phyloP scores from a whole-genome alignment of 2,113 vertebrate genomes.

The Strix uralensis region DNA sequence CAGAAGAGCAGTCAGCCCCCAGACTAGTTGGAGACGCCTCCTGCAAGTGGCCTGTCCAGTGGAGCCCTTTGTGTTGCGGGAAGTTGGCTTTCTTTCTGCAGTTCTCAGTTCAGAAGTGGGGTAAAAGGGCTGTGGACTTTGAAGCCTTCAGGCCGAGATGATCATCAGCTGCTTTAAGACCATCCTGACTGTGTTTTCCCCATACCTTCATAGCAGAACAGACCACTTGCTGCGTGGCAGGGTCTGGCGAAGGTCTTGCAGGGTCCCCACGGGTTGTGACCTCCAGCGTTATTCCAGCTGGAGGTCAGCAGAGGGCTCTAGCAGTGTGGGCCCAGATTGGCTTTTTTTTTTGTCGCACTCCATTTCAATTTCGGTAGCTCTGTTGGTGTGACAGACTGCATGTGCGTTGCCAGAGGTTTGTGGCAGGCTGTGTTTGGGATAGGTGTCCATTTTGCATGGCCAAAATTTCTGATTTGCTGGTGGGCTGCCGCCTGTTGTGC shows the following conservation, averaged over 20 bases:
- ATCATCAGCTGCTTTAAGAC: not conserved
- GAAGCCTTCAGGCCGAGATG: not conserved
- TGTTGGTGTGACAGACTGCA: not conserved
- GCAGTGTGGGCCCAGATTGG: not conserved
- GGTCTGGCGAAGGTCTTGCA: not conserved
- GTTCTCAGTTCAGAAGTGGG: not conserved
- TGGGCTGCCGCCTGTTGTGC: not conserved
- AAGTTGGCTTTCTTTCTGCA: not conserved
- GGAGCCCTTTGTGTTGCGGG: fast-evolving
- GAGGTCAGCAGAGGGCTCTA: constrained; percentile 69
- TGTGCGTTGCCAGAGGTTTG: not conserved
- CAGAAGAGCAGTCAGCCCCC: not conserved
- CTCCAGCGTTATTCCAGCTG: constrained; percentile 38
- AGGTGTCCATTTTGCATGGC: constrained; percentile 23
- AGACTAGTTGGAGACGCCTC: not conserved
- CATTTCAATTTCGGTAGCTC: not conserved
- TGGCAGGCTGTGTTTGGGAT: not conserved
- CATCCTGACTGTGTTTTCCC: not conserved
- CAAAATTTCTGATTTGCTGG: constrained; percentile 1
- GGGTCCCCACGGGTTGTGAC: constrained; percentile 6
- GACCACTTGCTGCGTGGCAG: not conserved
- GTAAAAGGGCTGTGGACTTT: not conserved
- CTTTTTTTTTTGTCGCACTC: not conserved
- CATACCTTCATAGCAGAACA: not conserved
- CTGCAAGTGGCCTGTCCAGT: not conserved